phyloP scores from a whole-genome alignment of 2,797 vertebrate species.

The Limosa lapponica region DNA sequence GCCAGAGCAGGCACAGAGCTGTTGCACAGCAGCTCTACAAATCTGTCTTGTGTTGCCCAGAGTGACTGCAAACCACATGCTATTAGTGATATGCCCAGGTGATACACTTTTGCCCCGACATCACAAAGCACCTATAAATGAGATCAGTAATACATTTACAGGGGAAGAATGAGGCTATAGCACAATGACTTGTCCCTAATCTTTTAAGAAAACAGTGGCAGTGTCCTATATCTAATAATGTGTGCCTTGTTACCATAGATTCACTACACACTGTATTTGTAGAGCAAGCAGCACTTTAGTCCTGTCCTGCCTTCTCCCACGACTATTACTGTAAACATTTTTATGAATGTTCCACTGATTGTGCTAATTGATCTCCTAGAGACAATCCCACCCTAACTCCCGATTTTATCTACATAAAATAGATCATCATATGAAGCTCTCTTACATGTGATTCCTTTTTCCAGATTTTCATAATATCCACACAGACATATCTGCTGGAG shows the following conservation, averaged over 20 bases:
- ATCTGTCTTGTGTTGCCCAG: neutral
- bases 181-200: neutral
- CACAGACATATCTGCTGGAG: slow-evolving; percentile 95
- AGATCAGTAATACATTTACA: neutral
- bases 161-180: neutral
- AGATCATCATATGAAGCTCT: slow-evolving; percentile 2
- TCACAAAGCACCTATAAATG: neutral
- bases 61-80: neutral
- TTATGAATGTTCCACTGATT: neutral
- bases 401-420: neutral
- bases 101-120: neutral
- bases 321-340: neutral
- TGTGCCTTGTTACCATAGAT: neutral
- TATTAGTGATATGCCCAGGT: neutral
- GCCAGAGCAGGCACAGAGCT: neutral
- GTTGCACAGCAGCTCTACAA: neutral
- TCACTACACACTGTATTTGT: neutral
- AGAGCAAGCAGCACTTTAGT: neutral
- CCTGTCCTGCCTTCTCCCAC: neutral
- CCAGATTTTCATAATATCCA: slow-evolving; percentile 94
- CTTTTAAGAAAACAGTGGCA: neutral
- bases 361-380: neutral
- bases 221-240: neutral
- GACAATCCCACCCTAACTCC: neutral
- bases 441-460: slow-evolving; percentile 96